Base-by-base conservation (phyloP, 2,113 vertebrate species). In the Gasterosteus nipponicus region DNA sequence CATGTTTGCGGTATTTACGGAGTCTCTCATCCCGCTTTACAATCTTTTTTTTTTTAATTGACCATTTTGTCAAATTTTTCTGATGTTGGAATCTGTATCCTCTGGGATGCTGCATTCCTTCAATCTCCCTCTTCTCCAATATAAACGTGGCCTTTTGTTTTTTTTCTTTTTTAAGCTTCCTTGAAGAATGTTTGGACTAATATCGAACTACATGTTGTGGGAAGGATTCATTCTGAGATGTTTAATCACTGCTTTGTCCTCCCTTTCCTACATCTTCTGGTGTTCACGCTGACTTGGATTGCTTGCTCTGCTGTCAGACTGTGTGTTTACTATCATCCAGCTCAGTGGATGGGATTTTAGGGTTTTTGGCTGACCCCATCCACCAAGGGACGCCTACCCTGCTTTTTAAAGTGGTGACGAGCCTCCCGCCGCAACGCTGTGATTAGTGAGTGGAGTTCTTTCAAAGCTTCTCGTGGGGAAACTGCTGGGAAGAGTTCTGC, bases 361-460 rank as follows among this genome's bases (percentile, higher is more conserved):
- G 54, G 67, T 81, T 87, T 88, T 26, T 88, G 76, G 80, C 67
- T 74, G 64, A 81, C 69, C 73, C 67, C 49, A 51, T 77, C 57
- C 80, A 81, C 53, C 54, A 44, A 77, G 71, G 33, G 82, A 85
- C 67, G 69, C 69, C 65, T 65, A 69, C 75, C 63, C 78, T 69
- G 44, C 65, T 87, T 88, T 42, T 89, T 82, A 82, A 85, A 87
- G 74, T 75, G 62, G 75, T 73, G 82, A 85, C 33, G 79, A 84
- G 68, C 66, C 41, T 80, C 74, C 59, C 3, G 15, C 78, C 61
- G n/a, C 76, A 70, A 63, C 4, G 3, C 74, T 62, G 65, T 86
- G 75, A 80, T 86, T 86, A 90, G 75, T 78, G 75, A 89, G 88
- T 80, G 46, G 83, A 83, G 66, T 73, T 85, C 87, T 86, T 91